Base-by-base conservation (phyloP, 2,888 invertebrate genomes). In the Acronicta alni region DNA sequence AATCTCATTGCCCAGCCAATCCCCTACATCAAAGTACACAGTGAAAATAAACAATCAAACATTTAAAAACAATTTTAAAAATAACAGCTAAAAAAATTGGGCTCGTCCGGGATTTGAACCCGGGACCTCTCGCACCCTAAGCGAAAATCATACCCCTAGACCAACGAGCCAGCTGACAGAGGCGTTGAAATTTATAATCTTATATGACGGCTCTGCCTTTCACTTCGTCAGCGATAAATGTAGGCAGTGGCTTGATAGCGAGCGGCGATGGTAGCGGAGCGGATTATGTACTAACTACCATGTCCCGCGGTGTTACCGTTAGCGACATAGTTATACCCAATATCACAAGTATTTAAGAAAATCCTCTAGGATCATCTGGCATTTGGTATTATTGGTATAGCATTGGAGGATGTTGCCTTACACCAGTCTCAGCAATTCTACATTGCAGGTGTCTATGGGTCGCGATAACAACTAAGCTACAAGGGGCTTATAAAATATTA, bases 81-180 rank as follows among this genome's bases (percentile, higher is more conserved):
- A 17, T 18, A 0, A 41, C 41, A 5, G 7, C 7, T 23, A 4
- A 61, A 30, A 59, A 43, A 16, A n/a, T 74, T 75, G 90, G 91
- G 92, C 92, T 92, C 91, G 91, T 90, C 92, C 92, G 92, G 92
- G 92, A 93, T 92, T 93, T 93, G 92, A 93, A 92, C 92, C 92
- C 91, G 92, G 93, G 93, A 93, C 93, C 94, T 93, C 92, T 94
- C 92, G 92, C 93, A 93, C 93, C 94, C 92, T 89, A 94, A 94
- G 93, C 93, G 92, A 93, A 90, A 94, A 94, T 94, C 92, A 94
- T 94, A 93, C 92, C 93, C 92, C 93, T 93, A 94, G 93, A 94
- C 94, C 93, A 94, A 93, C 92, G 93, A 93, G 92, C 93, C 92
- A 65, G 32, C 48, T 75, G 44, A 12, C 0, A 0, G 0, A 0